Conservation (phyloP, 2,113 vertebrate species). For the Tachysurus vachellii region DNA sequence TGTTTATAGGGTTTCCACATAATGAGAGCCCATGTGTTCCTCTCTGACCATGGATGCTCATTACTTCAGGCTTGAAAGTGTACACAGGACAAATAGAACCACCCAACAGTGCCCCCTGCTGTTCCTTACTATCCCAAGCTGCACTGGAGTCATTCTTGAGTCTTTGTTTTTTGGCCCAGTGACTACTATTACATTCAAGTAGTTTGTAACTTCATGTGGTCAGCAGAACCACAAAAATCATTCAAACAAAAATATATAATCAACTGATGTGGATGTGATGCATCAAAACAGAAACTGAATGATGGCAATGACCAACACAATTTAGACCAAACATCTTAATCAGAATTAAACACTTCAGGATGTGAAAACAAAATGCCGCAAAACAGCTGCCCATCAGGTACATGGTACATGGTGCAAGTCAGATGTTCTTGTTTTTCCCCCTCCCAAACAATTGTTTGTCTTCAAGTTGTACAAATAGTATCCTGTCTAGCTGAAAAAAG, state of each 20-base stretch:
- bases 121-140: conserved; percentile 12
- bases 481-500: neutral
- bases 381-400: neutral
- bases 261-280: neutral
- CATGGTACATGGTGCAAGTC: neutral
- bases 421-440: neutral
- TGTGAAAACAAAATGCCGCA: neutral
- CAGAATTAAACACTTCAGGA: neutral
- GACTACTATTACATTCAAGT: neutral
- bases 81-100: conserved; percentile 32
- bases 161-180: neutral
- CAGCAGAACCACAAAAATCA: neutral
- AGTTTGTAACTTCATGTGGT: neutral
- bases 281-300: neutral
- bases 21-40: neutral
- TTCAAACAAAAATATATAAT: neutral
- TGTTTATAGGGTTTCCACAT: conserved; percentile 10
- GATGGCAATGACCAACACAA: neutral
- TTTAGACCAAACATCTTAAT: neutral
- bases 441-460: neutral
- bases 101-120: conserved; percentile 75
- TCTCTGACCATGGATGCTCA: conserved; percentile 20
- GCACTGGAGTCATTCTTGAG: neutral
- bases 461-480: neutral
- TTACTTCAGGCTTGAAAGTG: conserved; percentile 1